These are phyloP conservation scores for Onthophagus sagittarius DNA, from an alignment of 2,888 invertebrate species.

Conservation along the genomic window DNA sequence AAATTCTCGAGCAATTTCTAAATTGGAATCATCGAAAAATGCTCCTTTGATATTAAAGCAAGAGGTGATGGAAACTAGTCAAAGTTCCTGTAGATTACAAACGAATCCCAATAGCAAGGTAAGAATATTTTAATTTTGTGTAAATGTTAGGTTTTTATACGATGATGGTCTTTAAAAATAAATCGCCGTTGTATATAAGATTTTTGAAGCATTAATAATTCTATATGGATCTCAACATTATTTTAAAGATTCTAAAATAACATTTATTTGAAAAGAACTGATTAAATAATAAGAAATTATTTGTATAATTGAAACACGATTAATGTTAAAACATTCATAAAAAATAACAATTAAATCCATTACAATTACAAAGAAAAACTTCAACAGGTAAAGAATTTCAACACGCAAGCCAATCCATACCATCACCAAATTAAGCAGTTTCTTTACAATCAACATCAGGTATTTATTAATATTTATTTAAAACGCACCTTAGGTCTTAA, in stretches of 20 bases:
- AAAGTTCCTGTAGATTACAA: conserved; percentile 47
- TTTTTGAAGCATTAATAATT: background rate
- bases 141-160: background rate
- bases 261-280: no score
- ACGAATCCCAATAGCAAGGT: conserved; percentile 42
- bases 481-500: background rate
- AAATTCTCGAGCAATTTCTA: conserved; percentile 48
- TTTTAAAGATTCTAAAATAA: no score
- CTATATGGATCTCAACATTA: background rate
- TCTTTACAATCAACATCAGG: conserved; percentile 9
- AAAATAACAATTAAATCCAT: background rate
- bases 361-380: conserved; percentile 3
- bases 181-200: background rate
- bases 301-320: no score
- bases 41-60: conserved; percentile 59
- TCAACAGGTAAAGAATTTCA: conserved; percentile 10
- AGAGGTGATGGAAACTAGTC: conserved; percentile 61
- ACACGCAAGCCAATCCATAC: conserved; percentile 10
- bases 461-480: conserved; percentile 7
- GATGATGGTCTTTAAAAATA: no score
- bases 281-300: no score
- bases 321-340: no score
- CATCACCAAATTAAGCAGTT: conserved; percentile 11
- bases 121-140: background rate
- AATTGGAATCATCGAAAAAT: conserved; percentile 41